Conservation (phyloP, 1,140 invertebrate species). For the Ruditapes philippinarum region DNA sequence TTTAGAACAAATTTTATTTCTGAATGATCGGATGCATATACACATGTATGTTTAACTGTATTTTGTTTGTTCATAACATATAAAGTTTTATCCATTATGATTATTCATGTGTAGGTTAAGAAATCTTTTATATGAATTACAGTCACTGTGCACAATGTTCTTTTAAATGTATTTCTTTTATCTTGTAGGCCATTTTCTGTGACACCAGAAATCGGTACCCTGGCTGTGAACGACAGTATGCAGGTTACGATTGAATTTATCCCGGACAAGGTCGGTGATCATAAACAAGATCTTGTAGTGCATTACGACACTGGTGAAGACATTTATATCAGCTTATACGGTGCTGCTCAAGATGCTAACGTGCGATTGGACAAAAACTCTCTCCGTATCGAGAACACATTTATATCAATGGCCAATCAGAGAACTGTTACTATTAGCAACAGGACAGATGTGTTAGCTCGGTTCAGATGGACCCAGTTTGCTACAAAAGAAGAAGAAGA, state of each 20-base stretch:
- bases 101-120: too few species aligned
- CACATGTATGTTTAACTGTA: too few species aligned
- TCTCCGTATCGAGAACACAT: slow-evolving; percentile 86
- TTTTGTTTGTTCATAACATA: too few species aligned
- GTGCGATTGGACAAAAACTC: slow-evolving; percentile 86
- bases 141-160: too few species aligned
- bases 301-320: slow-evolving; percentile 86
- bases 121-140: too few species aligned
- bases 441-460: slow-evolving; percentile 84
- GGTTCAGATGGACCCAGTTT: slow-evolving; percentile 86
- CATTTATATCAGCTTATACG: slow-evolving; percentile 84
- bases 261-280: slow-evolving; percentile 84
- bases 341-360: slow-evolving; percentile 85
- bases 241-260: slow-evolving; percentile 86
- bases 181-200: slow-evolving; percentile 85
- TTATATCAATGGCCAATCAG: slow-evolving; percentile 86
- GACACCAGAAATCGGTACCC: slow-evolving; percentile 84
- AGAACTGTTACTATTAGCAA: slow-evolving; percentile 85
- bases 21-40: too few species aligned
- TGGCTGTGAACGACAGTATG: slow-evolving; percentile 85
- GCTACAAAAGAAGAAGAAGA: slow-evolving; percentile 86
- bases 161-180: too few species aligned
- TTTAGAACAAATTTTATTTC: too few species aligned
- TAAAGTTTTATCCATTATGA: too few species aligned
- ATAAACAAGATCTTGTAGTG: slow-evolving; percentile 80